Conservation (phyloP, 2,113 vertebrate species). For the Osmerus eperlanus region DNA sequence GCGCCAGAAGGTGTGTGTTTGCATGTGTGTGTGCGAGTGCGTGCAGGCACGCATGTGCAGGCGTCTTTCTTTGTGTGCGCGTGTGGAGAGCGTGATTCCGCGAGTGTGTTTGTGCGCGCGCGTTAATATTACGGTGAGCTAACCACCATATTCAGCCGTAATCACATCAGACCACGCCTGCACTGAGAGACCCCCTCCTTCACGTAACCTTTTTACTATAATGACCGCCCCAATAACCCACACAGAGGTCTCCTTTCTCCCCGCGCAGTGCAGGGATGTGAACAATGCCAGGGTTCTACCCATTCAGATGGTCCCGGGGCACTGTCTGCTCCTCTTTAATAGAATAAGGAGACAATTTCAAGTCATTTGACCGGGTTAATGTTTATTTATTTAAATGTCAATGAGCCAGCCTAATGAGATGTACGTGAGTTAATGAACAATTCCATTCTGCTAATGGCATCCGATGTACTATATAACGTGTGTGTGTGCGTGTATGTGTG, state of each 20-base stretch:
- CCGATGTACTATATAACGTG: too few relatives aligned
- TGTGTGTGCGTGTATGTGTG: too few relatives aligned
- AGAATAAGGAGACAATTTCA: not conserved
- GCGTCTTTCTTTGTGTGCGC: conserved; percentile 7
- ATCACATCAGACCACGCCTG: conserved; percentile 31
- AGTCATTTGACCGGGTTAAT: not conserved
- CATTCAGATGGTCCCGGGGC: not conserved
- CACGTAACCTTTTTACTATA: conserved; percentile 32
- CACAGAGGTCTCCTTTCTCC: conserved; percentile 13
- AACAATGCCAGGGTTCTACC: conserved; percentile 6
- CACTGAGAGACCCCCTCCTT: conserved; percentile 30
- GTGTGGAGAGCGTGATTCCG: conserved; percentile 10
- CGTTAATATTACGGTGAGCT: not conserved
- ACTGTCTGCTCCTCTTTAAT: not conserved
- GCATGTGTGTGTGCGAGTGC: conserved; percentile 34
- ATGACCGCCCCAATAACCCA: conserved; percentile 1
- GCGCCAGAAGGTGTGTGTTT: conserved; percentile 35
- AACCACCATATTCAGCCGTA: conserved; percentile 37
- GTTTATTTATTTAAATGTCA: not conserved
- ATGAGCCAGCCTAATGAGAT: not conserved
- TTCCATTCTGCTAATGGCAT: not conserved
- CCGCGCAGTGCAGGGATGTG: conserved; percentile 4
- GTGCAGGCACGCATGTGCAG: not conserved
- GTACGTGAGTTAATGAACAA: conserved; percentile 8
- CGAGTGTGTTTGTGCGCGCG: not conserved